phyloP scores from a whole-genome alignment of 2,113 vertebrate species.

The Rhagologus leucostigma region DNA sequence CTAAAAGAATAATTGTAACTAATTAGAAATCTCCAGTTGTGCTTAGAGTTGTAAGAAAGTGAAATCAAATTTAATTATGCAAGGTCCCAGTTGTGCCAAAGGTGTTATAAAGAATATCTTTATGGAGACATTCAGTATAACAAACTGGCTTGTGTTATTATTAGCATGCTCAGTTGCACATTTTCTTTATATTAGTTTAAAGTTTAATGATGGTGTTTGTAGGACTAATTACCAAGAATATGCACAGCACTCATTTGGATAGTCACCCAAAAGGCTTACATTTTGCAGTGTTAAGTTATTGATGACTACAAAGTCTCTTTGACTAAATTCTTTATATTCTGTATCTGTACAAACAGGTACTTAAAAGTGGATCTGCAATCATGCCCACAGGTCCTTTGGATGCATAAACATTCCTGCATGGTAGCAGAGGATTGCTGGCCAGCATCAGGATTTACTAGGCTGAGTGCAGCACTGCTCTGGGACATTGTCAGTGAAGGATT shows the following conservation, averaged over 20 bases:
- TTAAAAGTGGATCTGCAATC: fast-evolving
- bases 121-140: slow-evolving; percentile 7
- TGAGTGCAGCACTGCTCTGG: neutral
- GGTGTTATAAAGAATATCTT: slow-evolving; percentile 43
- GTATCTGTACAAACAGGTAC: neutral
- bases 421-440: neutral
- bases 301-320: neutral
- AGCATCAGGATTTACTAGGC: neutral
- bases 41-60: slow-evolving; percentile 42
- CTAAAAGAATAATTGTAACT: slow-evolving; percentile 44
- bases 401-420: neutral
- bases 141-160: slow-evolving; percentile 23
- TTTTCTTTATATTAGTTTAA: slow-evolving; percentile 34
- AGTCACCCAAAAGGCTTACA: neutral
- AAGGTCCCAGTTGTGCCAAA: slow-evolving; percentile 41
- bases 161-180: slow-evolving; percentile 2
- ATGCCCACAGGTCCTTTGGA: neutral
- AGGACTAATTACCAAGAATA: slow-evolving; percentile 29
- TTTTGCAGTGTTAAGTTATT: neutral
- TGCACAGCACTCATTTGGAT: neutral
- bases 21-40: slow-evolving; percentile 55
- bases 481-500: neutral
- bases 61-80: slow-evolving; percentile 68
- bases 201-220: slow-evolving; percentile 32
- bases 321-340: neutral